Base-by-base conservation (phyloP, 2,888 invertebrate genomes). In the Fragum whitleyi region DNA sequence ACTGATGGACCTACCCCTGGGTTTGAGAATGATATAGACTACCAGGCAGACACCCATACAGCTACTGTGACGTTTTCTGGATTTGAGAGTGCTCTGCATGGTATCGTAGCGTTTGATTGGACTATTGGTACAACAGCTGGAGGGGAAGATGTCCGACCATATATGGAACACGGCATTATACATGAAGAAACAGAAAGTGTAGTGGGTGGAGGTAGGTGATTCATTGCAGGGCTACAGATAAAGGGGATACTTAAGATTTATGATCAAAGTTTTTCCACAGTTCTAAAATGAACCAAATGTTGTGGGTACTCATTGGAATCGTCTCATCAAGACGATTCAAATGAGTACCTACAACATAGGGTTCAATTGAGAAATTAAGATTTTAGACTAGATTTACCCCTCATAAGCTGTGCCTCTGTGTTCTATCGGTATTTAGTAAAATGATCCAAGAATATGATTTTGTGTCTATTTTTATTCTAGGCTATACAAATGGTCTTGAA, bases 41-140 rank as follows among this genome's bases (percentile, higher is more conserved):
- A 86, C 67, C 87, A 88, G 77, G 59, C 73, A 21, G 86, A 88
- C 75, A 71, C 61, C 32, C 81, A 80, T 29, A 81, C 84, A 0
- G 82, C 88, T 14, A 86, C 90, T 11, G 75, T 83, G n/a, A 75
- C 78, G 61, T 90, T 89, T 65, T 47, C 68, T 69, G 88, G 88
- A 2, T 90, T 88, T 77, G 82, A 87, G 62, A 90, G 89, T 59
- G 80, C 77, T 74, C 74, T 76, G 14, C 81, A 90, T 77, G 90
- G 90, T 14, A 79, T 90, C 11, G 73, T 61, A 16, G 61, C 74
- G 23, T 88, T 84, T 77, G 88, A 89, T 70, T 90, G 90, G 90
- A 85, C 90, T 1, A 80, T 90, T 21, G 90, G 90, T 7, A 87
- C 88, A 1, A 62, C 77, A 16, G 82, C 89, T 19, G 81, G 81